Evolutionary conservation across 2,888 invertebrate species (phyloP).

Genomic region (Dorcus hopei): DNA sequence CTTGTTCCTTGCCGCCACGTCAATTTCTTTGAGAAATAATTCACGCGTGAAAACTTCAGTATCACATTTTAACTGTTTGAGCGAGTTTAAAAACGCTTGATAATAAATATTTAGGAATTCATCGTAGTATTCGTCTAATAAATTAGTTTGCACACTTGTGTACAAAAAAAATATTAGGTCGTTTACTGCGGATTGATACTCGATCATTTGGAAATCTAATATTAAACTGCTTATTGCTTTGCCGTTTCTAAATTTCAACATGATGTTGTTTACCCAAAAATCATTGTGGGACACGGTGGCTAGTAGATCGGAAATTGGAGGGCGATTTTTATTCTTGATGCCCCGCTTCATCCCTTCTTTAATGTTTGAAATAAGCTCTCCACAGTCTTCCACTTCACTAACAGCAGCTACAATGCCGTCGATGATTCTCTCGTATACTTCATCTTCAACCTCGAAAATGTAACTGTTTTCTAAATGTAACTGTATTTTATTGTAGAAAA

Average conservation of each 20-base stretch:
- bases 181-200: conserved; percentile 50
- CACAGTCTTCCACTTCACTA: not conserved
- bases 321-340: conserved; percentile 21
- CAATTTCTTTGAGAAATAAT: conserved; percentile 43
- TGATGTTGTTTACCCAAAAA: conserved; percentile 59
- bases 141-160: conserved; percentile 47
- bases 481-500: conserved; percentile 40
- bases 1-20: conserved; percentile 35
- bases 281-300: conserved; percentile 55
- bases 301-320: conserved; percentile 48
- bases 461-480: conserved; percentile 35
- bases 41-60: conserved; percentile 42
- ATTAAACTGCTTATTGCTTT: conserved; percentile 44
- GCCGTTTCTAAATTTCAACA: conserved; percentile 46
- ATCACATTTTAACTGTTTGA: conserved; percentile 36
- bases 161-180: conserved; percentile 56
- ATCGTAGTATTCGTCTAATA: conserved; percentile 44
- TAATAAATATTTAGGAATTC: conserved; percentile 52
- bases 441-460: not conserved
- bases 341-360: conserved; percentile 6
- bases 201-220: conserved; percentile 56
- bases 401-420: conserved; percentile 6
- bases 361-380: conserved; percentile 9
- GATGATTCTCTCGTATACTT: conserved; percentile 1
- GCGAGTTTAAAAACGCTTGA: conserved; percentile 22